phyloP scores from a whole-genome alignment of 2,888 invertebrate species.

The Phengaris alcon region DNA sequence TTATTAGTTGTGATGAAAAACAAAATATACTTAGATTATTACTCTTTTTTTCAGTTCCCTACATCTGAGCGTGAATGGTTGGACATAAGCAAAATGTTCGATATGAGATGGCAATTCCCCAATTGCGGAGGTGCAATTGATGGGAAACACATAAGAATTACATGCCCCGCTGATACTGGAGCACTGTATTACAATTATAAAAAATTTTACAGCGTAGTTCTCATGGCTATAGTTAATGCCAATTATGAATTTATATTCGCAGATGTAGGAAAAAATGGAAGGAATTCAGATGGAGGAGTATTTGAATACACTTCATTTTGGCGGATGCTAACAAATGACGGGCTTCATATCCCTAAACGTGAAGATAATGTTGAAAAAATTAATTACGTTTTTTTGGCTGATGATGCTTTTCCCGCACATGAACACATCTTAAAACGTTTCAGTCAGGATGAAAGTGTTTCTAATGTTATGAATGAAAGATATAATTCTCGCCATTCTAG shows the following conservation, averaged over 20 bases:
- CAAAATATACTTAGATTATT: slow-evolving; percentile 3
- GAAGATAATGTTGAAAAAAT: slow-evolving; percentile 7
- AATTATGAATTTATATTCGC: slow-evolving; percentile 30
- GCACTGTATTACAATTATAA: slow-evolving; percentile 34
- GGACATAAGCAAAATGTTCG: slow-evolving; percentile 27
- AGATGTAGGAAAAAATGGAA: slow-evolving; percentile 32
- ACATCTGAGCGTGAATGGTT: slow-evolving; percentile 27
- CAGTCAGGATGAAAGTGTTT: slow-evolving; percentile 5
- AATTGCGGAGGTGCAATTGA: slow-evolving; percentile 34
- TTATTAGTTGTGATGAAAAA: not conserved
- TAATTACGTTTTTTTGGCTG: slow-evolving; percentile 3
- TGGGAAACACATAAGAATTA: slow-evolving; percentile 34
- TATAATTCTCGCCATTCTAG: slow-evolving; percentile 11
- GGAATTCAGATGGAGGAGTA: slow-evolving; percentile 29
- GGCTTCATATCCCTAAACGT: slow-evolving; percentile 19
- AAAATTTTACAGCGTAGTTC: slow-evolving; percentile 27
- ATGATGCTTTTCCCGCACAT: slow-evolving; percentile 7
- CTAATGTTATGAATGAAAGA: slow-evolving; percentile 7
- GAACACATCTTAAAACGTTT: slow-evolving; percentile 4
- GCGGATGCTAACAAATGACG: slow-evolving; percentile 17
- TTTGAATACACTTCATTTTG: slow-evolving; percentile 23
- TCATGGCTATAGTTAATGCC: slow-evolving; percentile 32
- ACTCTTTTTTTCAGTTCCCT: slow-evolving; percentile 18
- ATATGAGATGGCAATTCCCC: slow-evolving; percentile 33
- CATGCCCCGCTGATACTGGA: slow-evolving; percentile 29